Percentiles rank a stretch among this genome's conserved stretches.
These are phyloP conservation scores for Abrostola tripartita DNA, from an alignment of 2,888 invertebrate genomes.

Conservation along the genomic window DNA sequence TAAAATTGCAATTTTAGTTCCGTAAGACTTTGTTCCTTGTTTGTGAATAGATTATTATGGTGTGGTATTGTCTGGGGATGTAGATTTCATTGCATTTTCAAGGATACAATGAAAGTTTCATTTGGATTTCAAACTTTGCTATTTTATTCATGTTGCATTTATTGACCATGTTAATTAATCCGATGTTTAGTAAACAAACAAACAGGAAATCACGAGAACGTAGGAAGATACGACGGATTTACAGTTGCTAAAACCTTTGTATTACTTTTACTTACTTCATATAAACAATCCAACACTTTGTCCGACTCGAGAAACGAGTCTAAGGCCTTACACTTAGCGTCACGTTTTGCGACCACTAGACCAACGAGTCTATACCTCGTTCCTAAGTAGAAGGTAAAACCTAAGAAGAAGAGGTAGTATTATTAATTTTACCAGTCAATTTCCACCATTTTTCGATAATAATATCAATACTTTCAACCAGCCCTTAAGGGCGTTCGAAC, in stretches of 20 bases:
- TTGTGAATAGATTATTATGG: neutral
- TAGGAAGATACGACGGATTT: too few relatives aligned
- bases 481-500: neutral
- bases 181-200: neutral
- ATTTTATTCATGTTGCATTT: neutral
- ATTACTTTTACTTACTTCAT: too few relatives aligned
- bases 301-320: too few relatives aligned
- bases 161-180: neutral
- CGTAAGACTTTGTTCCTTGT: constrained; percentile 11
- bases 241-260: too few relatives aligned
- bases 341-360: too few relatives aligned
- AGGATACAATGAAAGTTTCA: neutral
- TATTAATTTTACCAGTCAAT: too few relatives aligned
- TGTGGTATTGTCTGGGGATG: neutral
- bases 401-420: too few relatives aligned
- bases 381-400: too few relatives aligned
- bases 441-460: neutral
- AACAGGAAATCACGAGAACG: too few relatives aligned
- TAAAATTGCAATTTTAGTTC: constrained; percentile 29
- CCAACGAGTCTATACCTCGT: too few relatives aligned
- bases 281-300: too few relatives aligned
- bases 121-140: neutral
- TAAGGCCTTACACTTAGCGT: too few relatives aligned
- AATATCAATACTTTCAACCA: neutral
- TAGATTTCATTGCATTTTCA: neutral